These are phyloP conservation scores for Cyrtonyx montezumae DNA, from an alignment of 2,113 vertebrate species.

Conservation along the genomic window DNA sequence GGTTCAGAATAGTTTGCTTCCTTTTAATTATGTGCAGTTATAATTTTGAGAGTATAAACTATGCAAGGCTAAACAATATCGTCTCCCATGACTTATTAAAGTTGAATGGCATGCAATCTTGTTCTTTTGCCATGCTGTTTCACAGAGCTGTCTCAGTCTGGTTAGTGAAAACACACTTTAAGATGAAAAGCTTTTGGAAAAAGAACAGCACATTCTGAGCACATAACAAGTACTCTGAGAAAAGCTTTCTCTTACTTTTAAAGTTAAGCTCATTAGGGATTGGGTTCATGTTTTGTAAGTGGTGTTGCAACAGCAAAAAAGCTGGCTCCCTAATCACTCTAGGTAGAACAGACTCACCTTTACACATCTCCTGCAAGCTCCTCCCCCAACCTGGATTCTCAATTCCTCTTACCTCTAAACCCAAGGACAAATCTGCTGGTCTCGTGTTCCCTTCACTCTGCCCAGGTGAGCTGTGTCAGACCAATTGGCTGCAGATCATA, in stretches of 20 bases:
- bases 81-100: conserved; percentile 55
- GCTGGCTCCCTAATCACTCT: not conserved
- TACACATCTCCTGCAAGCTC: not conserved
- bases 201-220: conserved; percentile 64
- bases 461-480: not conserved
- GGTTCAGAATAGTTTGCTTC: not conserved
- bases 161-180: conserved; percentile 35
- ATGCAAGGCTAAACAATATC: conserved; percentile 42
- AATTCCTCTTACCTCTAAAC: not conserved
- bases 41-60: conserved; percentile 34
- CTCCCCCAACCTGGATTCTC: not conserved
- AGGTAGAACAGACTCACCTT: conserved; percentile 22
- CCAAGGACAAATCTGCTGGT: not conserved
- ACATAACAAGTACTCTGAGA: conserved; percentile 44
- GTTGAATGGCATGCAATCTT: conserved; percentile 32
- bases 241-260: conserved; percentile 50
- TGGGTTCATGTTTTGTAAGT: conserved; percentile 37
- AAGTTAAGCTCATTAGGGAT: conserved; percentile 61
- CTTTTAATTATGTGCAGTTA: conserved; percentile 32
- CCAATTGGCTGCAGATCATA: not conserved
- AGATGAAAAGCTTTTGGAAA: conserved; percentile 68
- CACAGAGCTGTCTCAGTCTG: conserved; percentile 13
- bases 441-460: not conserved
- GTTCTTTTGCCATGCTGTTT: conserved; percentile 43
- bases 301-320: conserved; percentile 48